Evolutionary conservation across 2,113 vertebrate genomes (phyloP), one percentile per base, ranked within the genome.

Genomic region (Clarias macrocephalus): DNA sequence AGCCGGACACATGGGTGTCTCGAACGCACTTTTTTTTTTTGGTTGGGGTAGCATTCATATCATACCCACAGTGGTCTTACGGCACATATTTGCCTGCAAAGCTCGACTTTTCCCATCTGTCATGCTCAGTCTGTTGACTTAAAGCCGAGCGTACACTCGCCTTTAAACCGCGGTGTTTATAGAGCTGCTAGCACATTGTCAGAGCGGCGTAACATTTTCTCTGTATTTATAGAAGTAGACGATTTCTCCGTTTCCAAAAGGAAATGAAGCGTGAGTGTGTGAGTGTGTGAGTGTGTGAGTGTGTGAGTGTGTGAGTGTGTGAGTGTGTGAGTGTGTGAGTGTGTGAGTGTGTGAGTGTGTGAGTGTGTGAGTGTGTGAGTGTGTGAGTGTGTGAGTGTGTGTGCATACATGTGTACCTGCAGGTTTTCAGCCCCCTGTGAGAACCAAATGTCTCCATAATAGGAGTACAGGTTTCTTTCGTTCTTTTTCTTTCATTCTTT

Each of bases 161-260:
- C 80, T 82, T 80, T 28, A 30, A 19, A 7, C 63, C 21, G 21
- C 42, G 23, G 70, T 89, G 85, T 89, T 91, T 89, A 89, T 82
- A 90, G 65, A 80, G 42, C 84, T 65, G 84, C 56, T 62, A 82
- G 62, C n/a, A 54, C 63, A 54, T 21, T 76, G 77, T 86, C 77
- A 88, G 76, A 66, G 57, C 62, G 84, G 42, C 57, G 77, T 13
- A 83, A 48, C 80, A 16, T 21, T 56, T 80, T 23, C 54, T 62
- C 60, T 75, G 80, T 86, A 77, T 90, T 90, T 88, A 84, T 80
- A 62, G 48, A 28, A 83, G 16, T 28, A 80, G 73, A 83, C 80
- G 52, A 56, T 56, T 65, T 33, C 16, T 80, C 70, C 72, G 60
- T 85, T 72, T 82, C 15, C 33, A 80, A 37, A 88, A 60, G 59